Evolutionary conservation across 1,140 invertebrate genomes (phyloP).

Genomic region (Adoxophyes honmai): DNA sequence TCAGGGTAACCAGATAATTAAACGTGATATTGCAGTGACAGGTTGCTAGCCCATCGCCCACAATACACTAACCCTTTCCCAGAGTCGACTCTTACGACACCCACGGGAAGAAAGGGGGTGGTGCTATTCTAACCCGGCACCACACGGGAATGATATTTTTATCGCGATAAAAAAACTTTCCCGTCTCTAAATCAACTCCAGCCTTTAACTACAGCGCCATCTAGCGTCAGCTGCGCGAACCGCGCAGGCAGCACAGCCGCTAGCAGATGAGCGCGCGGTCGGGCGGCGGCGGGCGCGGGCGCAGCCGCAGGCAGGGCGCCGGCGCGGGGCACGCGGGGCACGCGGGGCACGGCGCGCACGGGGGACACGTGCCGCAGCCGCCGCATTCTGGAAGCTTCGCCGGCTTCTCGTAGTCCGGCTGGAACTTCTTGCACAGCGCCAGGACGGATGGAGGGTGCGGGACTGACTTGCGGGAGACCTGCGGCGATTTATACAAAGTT

Average conservation of each 20-base stretch:
- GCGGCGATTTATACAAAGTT: slow-evolving; percentile 12
- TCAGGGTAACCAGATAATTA: too few relatives aligned
- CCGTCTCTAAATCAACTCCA: too few relatives aligned
- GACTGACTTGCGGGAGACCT: slow-evolving; percentile 69
- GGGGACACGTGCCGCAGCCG: slow-evolving; percentile 21
- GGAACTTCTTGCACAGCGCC: slow-evolving; percentile 74
- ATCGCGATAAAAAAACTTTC: too few relatives aligned
- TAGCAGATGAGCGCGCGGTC: slow-evolving; percentile 27
- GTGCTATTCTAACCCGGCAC: too few relatives aligned
- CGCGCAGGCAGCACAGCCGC: slow-evolving; percentile 24
- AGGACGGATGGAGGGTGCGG: slow-evolving; percentile 68
- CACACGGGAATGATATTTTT: too few relatives aligned
- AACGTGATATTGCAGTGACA: too few relatives aligned
- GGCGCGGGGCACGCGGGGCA: slow-evolving; percentile 25
- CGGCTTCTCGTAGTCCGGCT: slow-evolving; percentile 70
- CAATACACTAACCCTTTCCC: too few relatives aligned
- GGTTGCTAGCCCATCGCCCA: too few relatives aligned
- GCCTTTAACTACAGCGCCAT: slow-evolving; percentile 8
- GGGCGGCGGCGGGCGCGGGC: not conserved
- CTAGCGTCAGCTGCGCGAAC: slow-evolving; percentile 21
- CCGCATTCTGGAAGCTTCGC: slow-evolving; percentile 34
- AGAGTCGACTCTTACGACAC: too few relatives aligned
- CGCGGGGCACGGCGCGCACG: slow-evolving; percentile 23
- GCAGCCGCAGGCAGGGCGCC: slow-evolving; percentile 18
- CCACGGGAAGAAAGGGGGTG: too few relatives aligned